Base-by-base conservation (phyloP, 2,113 vertebrate species). In the Burhinus bistriatus region DNA sequence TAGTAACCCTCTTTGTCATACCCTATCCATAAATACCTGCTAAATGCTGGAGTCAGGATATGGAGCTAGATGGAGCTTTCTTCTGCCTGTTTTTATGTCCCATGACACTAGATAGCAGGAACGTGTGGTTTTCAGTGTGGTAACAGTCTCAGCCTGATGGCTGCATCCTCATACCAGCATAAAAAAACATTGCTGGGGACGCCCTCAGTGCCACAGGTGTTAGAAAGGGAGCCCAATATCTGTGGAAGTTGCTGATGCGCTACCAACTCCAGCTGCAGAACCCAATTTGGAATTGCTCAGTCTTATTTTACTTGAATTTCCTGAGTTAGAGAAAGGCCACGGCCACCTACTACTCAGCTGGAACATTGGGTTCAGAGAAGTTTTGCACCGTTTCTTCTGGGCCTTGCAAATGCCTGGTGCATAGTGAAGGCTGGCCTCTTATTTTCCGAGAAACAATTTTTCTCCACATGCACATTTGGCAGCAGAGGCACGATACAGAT, bases 131-230 rank as follows among this genome's bases (percentile, higher is more conserved):
- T 76, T 49, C 57, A 19, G 25, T 18, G 72, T 52, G 44, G 6
- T 36, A 58, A 66, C 59, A 84, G 45, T 9, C 47, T 79, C 45
- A 42, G 49, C 15, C 54, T 61, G 26, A 65, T 30, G 30, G 72
- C 54, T 81, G 22, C 62, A 81, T 38, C 42, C 16, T 42, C 45
- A 26, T 7, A 52, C 5, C 26, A 62, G 62, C 61, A 82, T 16
- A 26, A 21, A 73, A 29, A 7, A 83, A 12, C 36, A 61, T 26
- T 66, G 18, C 52, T 80, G 38, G 30, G 19, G 19, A 58, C 2
- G 2, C 40, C 3, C n/a, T 49, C 9, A 0, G 15, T 59, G 69
- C 20, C 87, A 25, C 2, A 8, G 21, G 15, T 15, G 17, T 8
- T 30, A 45, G 40, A 87, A 73, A 65, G 15, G 10, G 51, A 78